Conservation (phyloP, 2,797 vertebrate genomes). For the Microctenopoma stevenorrisi region DNA sequence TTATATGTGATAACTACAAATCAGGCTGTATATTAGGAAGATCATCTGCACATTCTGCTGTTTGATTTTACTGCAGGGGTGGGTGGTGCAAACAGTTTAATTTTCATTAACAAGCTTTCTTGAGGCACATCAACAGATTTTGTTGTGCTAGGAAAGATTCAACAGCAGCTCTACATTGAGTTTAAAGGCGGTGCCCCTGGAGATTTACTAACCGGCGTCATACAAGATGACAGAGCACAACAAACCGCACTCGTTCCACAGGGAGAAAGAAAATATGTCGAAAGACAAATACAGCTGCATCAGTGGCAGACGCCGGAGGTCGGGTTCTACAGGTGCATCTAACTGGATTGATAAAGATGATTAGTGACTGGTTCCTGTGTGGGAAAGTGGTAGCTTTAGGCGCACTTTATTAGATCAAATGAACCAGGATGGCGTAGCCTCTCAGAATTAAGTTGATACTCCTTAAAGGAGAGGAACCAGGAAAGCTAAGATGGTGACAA, state of each 20-base stretch:
- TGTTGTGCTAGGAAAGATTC: constrained; percentile 15
- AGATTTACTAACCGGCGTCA: constrained; percentile 33
- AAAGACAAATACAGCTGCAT: constrained; percentile 45
- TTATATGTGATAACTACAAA: not conserved
- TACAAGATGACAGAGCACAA: constrained; percentile 22
- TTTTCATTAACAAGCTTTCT: constrained; percentile 23
- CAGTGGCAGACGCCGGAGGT: constrained; percentile 4
- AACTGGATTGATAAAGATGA: constrained; percentile 59
- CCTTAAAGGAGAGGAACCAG: constrained; percentile 13
- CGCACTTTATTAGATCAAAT: constrained; percentile 34
- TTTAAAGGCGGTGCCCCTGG: constrained; percentile 18
- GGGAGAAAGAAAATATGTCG: not conserved
- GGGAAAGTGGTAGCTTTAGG: constrained; percentile 28
- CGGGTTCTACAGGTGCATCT: constrained; percentile 32
- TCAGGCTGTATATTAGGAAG: not conserved
- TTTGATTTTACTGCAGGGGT: not conserved
- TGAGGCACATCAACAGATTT: constrained; percentile 10
- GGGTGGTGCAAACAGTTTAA: constrained; percentile 4
- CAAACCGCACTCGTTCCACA: constrained; percentile 35
- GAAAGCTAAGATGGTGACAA: constrained; percentile 18
- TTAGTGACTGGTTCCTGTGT: constrained; percentile 38
- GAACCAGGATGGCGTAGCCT: constrained; percentile 24
- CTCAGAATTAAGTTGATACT: constrained; percentile 33
- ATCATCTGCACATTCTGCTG: not conserved
- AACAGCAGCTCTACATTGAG: constrained; percentile 19